Evolutionary conservation across 2,888 invertebrate genomes (phyloP), one percentile per base, ranked within the genome.

Genomic region (Odontothrips loti): DNA sequence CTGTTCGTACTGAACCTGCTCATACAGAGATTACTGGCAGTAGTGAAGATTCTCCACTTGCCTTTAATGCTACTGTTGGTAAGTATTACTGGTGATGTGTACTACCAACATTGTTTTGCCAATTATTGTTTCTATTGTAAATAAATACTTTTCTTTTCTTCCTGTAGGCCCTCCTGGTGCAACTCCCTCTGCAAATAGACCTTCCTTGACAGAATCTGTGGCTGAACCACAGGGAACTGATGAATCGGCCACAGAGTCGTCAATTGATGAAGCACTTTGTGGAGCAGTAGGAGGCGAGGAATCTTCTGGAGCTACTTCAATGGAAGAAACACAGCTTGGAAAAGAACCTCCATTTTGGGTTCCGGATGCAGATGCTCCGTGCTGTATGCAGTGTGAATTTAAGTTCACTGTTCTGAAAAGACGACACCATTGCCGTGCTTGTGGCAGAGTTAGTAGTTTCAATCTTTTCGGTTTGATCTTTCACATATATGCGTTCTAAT

Each of bases 341-440:
- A 92, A 92, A 86, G 90, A 93, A 81, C 93, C 94, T 20, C 96
- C 96, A 0, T 91, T 93, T 85, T 96, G 96, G 96, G 92, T 96
- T 80, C 96, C 96, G 0, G 96, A 97, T 87, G 90, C 91, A 6
- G 94, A 94, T 84, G 94, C 95, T 10, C 89, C 90, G n/a, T 90
- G 89, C 83, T 96, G 96, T 86, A 93, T 96, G 92, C 91, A 94
- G 84, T 96, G 96, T 86, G 92, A 93, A 83, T 87, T 90, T 79
- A 93, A 92, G 87, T 97, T 96, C 87, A 95, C 93, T 0, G 90
- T 96, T 83, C 90, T 96, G 80, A 94, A 93, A 86, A 90, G 96
- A 79, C 89, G 96, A 63, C 90, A 92, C 85, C 96, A 97, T 88
- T 96, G 96, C 86, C 89, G 96, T 81, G 95, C 95, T 79, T 96